These are phyloP conservation scores for Diachasmimorpha longicaudata DNA, from an alignment of 1,140 invertebrate genomes.

Conservation along the genomic window DNA sequence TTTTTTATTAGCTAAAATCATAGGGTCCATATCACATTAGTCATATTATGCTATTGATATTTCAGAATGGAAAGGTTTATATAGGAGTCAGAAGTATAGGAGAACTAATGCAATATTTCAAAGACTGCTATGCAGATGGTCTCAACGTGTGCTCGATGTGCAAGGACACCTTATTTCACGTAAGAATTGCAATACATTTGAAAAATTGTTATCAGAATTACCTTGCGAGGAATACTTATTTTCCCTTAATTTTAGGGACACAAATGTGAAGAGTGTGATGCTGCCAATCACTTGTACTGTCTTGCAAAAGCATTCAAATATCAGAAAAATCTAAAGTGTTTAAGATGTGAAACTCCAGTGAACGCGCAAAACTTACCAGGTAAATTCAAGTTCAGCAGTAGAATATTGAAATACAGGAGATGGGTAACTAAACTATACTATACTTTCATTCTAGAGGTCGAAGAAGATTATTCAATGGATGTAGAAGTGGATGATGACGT, in stretches of 20 bases:
- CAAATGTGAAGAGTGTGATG: slow-evolving; percentile 42
- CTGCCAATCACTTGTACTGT: slow-evolving; percentile 38
- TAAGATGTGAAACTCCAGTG: slow-evolving; percentile 28
- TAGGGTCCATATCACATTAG: no score
- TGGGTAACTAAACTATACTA: no score
- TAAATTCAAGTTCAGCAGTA: background rate
- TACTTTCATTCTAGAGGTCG: background rate
- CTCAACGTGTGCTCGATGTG: slow-evolving; percentile 47
- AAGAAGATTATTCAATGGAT: background rate
- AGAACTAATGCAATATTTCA: slow-evolving; percentile 51
- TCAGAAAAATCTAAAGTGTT: slow-evolving; percentile 35
- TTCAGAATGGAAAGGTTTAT: slow-evolving; percentile 44
- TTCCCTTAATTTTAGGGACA: slow-evolving; percentile 35
- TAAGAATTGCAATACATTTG: slow-evolving; percentile 31
- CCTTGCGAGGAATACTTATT: background rate
- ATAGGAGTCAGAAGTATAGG: slow-evolving; percentile 51
- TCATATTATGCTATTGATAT: background rate
- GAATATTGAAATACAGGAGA: background rate
- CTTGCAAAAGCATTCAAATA: slow-evolving; percentile 31
- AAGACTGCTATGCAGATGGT: slow-evolving; percentile 38
- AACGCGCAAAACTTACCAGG: slow-evolving; percentile 3
- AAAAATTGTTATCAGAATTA: background rate
- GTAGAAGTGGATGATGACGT: background rate
- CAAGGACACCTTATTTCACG: slow-evolving; percentile 49
- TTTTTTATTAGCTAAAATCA: no score